A percentile compares a stretch with the other conserved stretches of the same genome.
These are phyloP conservation scores for Trochalopteron elliotii DNA, from an alignment of 2,113 vertebrate genomes.

Conservation along the genomic window DNA sequence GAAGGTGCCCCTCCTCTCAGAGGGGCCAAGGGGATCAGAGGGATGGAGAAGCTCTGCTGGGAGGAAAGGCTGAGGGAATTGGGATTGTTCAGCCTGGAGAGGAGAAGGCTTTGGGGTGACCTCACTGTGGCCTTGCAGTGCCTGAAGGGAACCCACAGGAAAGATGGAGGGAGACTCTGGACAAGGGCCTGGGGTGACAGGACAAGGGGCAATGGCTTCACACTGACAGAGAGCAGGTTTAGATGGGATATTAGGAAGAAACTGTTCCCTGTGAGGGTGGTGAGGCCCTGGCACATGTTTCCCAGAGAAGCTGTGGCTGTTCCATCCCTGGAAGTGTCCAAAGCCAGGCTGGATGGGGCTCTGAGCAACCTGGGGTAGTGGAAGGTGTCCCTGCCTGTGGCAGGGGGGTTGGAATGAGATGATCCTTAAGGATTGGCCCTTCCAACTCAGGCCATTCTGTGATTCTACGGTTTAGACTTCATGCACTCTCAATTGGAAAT, in stretches of 20 bases:
- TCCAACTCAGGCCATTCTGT: neutral
- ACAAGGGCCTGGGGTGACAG: neutral
- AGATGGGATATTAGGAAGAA: fast-evolving
- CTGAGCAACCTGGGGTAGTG: fast-evolving
- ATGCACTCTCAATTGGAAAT: neutral
- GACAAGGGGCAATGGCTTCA: neutral
- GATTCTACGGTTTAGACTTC: neutral
- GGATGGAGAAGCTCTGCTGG: neutral
- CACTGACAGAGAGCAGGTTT: fast-evolving
- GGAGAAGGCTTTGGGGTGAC: neutral
- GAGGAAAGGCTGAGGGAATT: neutral
- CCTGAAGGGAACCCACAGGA: neutral
- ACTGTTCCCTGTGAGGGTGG: neutral
- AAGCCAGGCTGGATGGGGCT: neutral
- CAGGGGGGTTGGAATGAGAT: fast-evolving
- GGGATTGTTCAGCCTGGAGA: neutral
- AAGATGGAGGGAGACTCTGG: neutral
- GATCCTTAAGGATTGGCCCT: neutral
- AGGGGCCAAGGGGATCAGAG: neutral
- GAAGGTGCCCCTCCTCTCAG: neutral
- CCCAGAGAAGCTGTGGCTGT: neutral
- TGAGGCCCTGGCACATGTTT: fast-evolving
- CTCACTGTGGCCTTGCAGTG: neutral
- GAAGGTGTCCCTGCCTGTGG: fast-evolving
- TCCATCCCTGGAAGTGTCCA: neutral